Percentiles rank a stretch among this genome's conserved stretches.
Conservation (phyloP, 23 tunicate genomes). For the Trididemnum clinides region DNA sequence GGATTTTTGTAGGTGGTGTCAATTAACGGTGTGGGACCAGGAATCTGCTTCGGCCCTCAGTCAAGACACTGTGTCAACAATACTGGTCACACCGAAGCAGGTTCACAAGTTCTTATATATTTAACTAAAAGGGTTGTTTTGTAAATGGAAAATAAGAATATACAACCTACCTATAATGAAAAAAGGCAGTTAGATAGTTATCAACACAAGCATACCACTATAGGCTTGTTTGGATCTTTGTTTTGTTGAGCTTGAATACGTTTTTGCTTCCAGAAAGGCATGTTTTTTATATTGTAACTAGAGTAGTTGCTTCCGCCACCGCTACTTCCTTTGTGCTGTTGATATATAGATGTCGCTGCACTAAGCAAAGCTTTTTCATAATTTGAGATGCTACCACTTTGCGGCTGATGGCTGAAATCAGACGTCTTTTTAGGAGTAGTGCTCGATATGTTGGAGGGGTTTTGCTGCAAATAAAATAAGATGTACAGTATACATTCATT, state of each 20-base stretch:
- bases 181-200: no score
- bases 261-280: conserved; percentile 65
- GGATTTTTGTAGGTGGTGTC: no score
- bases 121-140: no score
- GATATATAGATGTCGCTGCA: conserved; percentile 57
- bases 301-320: conserved; percentile 1
- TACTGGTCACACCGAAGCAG: no score
- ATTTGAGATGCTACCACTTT: conserved; percentile 41
- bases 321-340: conserved; percentile 37
- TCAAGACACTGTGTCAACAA: no score
- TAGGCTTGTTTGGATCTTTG: conserved; percentile 71
- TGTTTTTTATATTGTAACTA: not conserved
- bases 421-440: not conserved
- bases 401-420: not conserved
- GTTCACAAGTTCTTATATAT: no score
- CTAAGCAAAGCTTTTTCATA: conserved; percentile 66
- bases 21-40: no score
- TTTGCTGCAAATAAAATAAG: not conserved
- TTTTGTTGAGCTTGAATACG: conserved; percentile 37
- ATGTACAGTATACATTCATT: not conserved
- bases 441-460: not conserved
- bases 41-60: no score
- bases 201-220: conserved; percentile 50
- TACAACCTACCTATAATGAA: no score
- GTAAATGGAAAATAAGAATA: no score